Evolutionary conservation across 1,140 invertebrate genomes (phyloP).

Genomic region (Cheumatopsyche charites): DNA sequence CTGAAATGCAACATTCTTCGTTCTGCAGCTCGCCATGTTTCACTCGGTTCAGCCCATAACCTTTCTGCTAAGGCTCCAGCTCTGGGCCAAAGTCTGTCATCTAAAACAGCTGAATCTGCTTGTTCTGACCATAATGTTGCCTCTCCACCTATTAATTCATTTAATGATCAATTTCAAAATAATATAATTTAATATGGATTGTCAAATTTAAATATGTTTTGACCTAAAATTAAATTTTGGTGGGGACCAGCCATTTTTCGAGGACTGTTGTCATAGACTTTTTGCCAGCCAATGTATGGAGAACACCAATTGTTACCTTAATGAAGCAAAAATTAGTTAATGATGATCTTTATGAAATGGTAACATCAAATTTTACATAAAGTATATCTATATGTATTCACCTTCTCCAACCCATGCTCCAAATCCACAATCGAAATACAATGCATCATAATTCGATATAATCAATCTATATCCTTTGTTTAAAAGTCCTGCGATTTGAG

Average conservation of each 20-base stretch:
- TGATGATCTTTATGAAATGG: background rate
- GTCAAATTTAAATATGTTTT: background rate
- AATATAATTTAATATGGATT: too few relatives aligned
- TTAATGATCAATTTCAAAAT: background rate
- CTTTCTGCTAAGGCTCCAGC: constrained; percentile 80
- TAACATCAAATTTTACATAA: constrained; percentile 7
- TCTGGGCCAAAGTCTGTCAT: constrained; percentile 78
- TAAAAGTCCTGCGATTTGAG: constrained; percentile 68
- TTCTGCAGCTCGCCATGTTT: constrained; percentile 69
- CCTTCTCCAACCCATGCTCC: constrained; percentile 67
- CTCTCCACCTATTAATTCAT: constrained; percentile 67
- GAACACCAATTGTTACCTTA: constrained; percentile 84
- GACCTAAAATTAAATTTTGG: constrained; percentile 63
- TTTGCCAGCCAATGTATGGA: constrained; percentile 88
- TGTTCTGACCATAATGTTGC: constrained; percentile 84
- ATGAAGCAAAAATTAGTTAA: constrained; percentile 49
- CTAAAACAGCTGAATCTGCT: constrained; percentile 68
- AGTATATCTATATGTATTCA: constrained; percentile 38
- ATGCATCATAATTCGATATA: constrained; percentile 82
- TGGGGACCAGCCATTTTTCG: constrained; percentile 62
- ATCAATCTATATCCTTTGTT: constrained; percentile 75
- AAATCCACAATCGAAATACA: constrained; percentile 85
- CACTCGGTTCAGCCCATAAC: constrained; percentile 72
- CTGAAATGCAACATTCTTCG: constrained; percentile 66
- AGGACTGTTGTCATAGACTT: constrained; percentile 79